Base-by-base conservation (phyloP, 35 echinoderm and acorn worm species). In the Diadema setosum region DNA sequence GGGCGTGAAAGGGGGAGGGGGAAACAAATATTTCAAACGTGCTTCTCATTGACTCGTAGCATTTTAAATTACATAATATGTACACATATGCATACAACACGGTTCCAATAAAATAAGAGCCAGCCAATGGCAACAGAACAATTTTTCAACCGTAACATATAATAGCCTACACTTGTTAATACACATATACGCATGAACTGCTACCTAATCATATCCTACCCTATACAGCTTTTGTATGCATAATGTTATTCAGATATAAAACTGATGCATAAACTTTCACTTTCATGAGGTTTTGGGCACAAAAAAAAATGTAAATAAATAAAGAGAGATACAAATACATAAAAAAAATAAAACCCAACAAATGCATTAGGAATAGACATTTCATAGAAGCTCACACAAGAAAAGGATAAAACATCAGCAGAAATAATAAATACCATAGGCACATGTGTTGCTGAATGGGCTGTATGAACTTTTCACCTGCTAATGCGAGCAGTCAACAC, bases 341-440 rank as follows among this genome's bases (percentile, higher is more conserved):
- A n/a, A n/a, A n/a, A n/a, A n/a, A n/a, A n/a, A n/a, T n/a, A n/a
- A n/a, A n/a, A n/a, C n/a, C n/a, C n/a, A n/a, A n/a, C n/a, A 67
- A 26, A 67, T 67, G 23, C 37, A 67, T 67, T 67, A 34, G 63
- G 37, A 34, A 67, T 26, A 34, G 30, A 67, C 63, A 67, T 15
- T 15, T 33, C 63, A 67, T 67, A 33, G 27, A 67, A 4, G 30
- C 63, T 67, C n/a, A 67, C 37, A 67, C 63, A 67, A 67, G 63
- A 26, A 67, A 26, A 67, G n/a, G 30, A 67, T 26, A 33, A 26
- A 67, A 33, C 63, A 67, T 67, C 29, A 67, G 30, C 30, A 67
- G 36, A 67, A 67, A 67, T 67, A 67, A 67, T 67, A 67, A 67
- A 67, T 67, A 67, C 63, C 63, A 67, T 67, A 67, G 63, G 63